Percentiles rank a stretch among this genome's conserved stretches.
These are phyloP conservation scores for Esperia sulphurella DNA, from an alignment of 2,888 invertebrate species.

Conservation along the genomic window DNA sequence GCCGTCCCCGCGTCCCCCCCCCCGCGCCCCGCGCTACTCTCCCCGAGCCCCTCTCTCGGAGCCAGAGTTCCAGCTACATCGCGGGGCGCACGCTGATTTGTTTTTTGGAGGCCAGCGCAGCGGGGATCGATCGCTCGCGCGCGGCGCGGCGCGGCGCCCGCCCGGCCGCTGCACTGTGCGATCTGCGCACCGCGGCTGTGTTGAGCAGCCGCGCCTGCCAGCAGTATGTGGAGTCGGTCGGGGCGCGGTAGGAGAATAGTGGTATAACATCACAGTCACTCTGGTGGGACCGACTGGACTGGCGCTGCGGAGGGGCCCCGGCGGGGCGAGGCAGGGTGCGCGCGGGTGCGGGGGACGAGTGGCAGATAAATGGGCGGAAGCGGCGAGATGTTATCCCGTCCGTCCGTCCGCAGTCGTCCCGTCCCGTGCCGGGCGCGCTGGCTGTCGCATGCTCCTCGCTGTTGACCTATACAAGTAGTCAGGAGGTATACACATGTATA, in stretches of 20 bases:
- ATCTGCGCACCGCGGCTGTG: neutral
- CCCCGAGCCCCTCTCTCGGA: constrained; percentile 29
- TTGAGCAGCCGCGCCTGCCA: neutral
- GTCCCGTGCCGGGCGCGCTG: constrained; percentile 13
- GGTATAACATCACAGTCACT: too few relatives aligned
- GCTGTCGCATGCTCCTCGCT: constrained; percentile 28
- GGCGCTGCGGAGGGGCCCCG: neutral
- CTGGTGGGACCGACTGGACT: neutral
- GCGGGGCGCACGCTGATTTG: too few relatives aligned
- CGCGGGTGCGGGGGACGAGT: constrained; percentile 36
- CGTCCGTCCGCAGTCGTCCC: too few relatives aligned
- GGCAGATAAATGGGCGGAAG: constrained; percentile 16
- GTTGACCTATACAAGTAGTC: too few relatives aligned
- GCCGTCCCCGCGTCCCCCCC: constrained; percentile 12
- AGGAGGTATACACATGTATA: too few relatives aligned
- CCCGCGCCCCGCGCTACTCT: constrained; percentile 18
- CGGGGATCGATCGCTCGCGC: neutral
- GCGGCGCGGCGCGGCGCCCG: neutral
- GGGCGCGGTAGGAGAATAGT: neutral
- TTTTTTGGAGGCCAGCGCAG: too few relatives aligned
- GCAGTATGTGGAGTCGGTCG: neutral
- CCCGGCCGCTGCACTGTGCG: constrained; percentile 6
- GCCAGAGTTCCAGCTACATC: too few relatives aligned
- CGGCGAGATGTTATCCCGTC: too few relatives aligned
- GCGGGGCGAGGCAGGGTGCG: constrained; percentile 26